Base-by-base conservation (phyloP, 2,113 vertebrate species). In the Pelusios castaneus region DNA sequence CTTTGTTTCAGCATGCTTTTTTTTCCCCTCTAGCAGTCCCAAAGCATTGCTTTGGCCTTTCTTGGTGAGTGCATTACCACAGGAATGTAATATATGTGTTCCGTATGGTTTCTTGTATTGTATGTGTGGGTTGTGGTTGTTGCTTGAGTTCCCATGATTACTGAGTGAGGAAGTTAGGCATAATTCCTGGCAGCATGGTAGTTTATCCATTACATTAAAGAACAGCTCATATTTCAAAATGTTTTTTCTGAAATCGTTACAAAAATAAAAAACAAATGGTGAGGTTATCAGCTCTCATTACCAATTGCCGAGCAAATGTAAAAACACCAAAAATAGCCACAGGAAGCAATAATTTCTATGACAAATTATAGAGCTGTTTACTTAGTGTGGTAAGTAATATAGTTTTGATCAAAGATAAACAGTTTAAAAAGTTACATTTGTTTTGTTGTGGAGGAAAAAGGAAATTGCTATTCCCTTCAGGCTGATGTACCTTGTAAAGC, bases 401-500 rank as follows among this genome's bases (percentile, higher is more conserved):
- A 98, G 98, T 98, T 98, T 98, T 97, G 98, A 99, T 98, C 97
- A 98, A 98, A 98, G 98, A 99, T 98, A 98, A 98, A 98, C 96
- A 97, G 93, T 97, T 98, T 98, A 96, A 97, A 98, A 98, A 98
- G 97, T 98, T 98, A 94, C 93, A 94, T 98, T 98, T 97, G 97
- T 97, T 97, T 98, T 98, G 96, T 97, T 97, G 96, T 95, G 96
- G 96, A 93, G 85, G 96, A 97, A 98, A 98, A 97, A 98, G 98
- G 98, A 99, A 99, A 99, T 98, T 97, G 96, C 82, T 96, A 90
- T 98, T 99, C 98, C 98, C 98, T 58, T 92, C 85, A 98, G 99
- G 97, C 98, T 98, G 97, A 97, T 97, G 92, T 98, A 98, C 98
- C 98, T 98, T 98, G 97, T 98, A 98, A 98, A 98, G 96, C 96